Conservation (phyloP, 2,888 invertebrate genomes). For the Dryomyza anilis region DNA sequence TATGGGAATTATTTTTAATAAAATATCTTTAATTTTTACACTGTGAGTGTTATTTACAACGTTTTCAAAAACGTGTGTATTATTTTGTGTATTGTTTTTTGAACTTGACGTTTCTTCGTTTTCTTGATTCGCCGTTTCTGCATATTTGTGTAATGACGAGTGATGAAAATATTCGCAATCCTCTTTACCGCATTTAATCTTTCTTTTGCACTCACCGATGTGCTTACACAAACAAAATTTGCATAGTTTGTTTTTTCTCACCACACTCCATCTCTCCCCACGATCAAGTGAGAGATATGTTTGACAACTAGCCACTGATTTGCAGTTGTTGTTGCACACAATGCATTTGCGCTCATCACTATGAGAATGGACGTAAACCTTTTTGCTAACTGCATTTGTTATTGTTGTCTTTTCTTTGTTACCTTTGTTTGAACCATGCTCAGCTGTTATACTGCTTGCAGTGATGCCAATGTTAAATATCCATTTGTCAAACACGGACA, state of each 20-base stretch:
- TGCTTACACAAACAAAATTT: slow-evolving; percentile 20
- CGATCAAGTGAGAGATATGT: too few species aligned
- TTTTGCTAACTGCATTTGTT: slow-evolving; percentile 5
- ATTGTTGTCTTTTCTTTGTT: slow-evolving; percentile 1
- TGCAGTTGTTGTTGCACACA: slow-evolving; percentile 11
- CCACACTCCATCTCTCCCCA: not conserved
- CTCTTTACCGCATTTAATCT: slow-evolving; percentile 15
- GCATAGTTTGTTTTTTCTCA: slow-evolving; percentile 11
- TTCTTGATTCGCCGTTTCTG: not conserved
- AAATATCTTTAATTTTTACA: not conserved
- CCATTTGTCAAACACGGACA: slow-evolving; percentile 20
- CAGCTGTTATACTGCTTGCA: too few species aligned
- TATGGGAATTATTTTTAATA: not conserved
- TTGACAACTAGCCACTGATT: slow-evolving; percentile 7
- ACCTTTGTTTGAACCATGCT: not conserved
- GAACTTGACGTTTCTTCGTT: not conserved
- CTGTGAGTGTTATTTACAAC: not conserved
- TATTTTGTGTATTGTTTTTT: not conserved
- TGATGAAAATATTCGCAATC: slow-evolving; percentile 14
- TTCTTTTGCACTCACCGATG: slow-evolving; percentile 3
- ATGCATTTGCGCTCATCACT: too few species aligned
- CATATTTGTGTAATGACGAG: slow-evolving; percentile 12
- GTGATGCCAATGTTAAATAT: slow-evolving; percentile 23
- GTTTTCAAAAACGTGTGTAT: not conserved
- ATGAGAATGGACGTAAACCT: slow-evolving; percentile 21